Base-by-base conservation (phyloP, 2,888 invertebrate species). In the Drepana falcataria region DNA sequence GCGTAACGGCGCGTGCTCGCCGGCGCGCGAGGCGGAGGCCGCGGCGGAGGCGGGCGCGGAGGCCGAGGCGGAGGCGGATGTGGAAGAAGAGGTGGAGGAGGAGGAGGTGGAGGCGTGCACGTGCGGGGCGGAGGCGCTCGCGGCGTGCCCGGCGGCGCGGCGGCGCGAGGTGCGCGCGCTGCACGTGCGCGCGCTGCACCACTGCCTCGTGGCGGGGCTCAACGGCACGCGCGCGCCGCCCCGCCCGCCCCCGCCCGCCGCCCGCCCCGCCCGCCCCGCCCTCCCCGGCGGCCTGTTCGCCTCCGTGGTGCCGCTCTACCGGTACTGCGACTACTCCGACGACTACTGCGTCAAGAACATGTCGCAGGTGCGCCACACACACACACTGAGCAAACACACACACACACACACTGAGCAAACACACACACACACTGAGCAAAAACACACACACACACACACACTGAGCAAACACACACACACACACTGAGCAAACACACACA, bases 181-280 rank as follows among this genome's bases (percentile, higher is more conserved):
- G 64, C 91, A 82, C 71, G 91, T 95, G 55, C 83, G 86, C 58
- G 87, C 91, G 55, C 81, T 93, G 55, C 93, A 93, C 75, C 83
- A 93, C 74, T 85, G 81, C 48, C 84, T 76, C 60, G 81, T 93
- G 63, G 90, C 92, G 52, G 93, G 93, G 59, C 83, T 94, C 52
- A 94, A 94, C 77, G 94, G 93, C 62, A 93, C 93, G 58, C 86
- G 92, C 34, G 90, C 90, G 2, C 88, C 87, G 0, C 74, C 51
- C 86, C 85, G 37, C 87, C 85, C 70, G 75, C 68, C 60, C 83
- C 77, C 83, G 83, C 83, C 74, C 92, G 85, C n/a, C 73, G 90
- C 1, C 67, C 75, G 2, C 79, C 83, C 7, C 63, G 63, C 9
- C 68, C 77, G 59, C 73, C 80, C 35, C 80, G 77, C 9, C 60